These are phyloP conservation scores for Ophion slaviceki DNA, from an alignment of 2,888 invertebrate genomes.

Conservation along the genomic window DNA sequence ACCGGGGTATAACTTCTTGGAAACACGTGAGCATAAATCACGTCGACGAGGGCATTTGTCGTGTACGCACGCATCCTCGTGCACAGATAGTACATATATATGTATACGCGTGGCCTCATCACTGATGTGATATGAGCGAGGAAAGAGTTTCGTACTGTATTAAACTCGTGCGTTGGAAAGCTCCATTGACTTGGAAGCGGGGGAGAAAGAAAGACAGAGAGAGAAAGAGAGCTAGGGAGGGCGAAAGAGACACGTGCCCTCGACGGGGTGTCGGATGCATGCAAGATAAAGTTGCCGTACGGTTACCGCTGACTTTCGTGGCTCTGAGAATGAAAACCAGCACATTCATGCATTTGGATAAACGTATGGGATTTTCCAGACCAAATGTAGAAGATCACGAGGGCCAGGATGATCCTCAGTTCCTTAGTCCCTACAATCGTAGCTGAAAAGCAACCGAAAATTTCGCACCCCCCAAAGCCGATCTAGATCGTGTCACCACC, in stretches of 20 bases:
- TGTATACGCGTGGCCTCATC: conserved; percentile 43
- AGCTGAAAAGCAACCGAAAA: background rate
- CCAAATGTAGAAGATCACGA: background rate
- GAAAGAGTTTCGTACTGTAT: conserved; percentile 55
- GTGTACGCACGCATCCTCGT: conserved; percentile 34
- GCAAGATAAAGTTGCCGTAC: conserved; percentile 75
- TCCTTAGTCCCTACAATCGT: too few relatives aligned
- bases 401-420: background rate
- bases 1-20: conserved; percentile 29
- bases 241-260: conserved; percentile 65
- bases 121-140: conserved; percentile 54
- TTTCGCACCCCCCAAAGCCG: too few relatives aligned
- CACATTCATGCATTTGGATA: conserved; percentile 4
- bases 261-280: conserved; percentile 77
- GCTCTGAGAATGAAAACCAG: conserved; percentile 68
- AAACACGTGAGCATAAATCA: conserved; percentile 59
- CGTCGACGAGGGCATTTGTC: conserved; percentile 44
- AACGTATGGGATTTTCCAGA: conserved; percentile 12
- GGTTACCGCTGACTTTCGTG: conserved; percentile 74
- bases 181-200: conserved; percentile 53
- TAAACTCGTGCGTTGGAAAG: conserved; percentile 62
- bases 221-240: conserved; percentile 32
- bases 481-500: too few relatives aligned
- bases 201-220: conserved; percentile 22
- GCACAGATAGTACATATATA: too few relatives aligned